These are phyloP conservation scores for Drosophila maculinotata DNA, from an alignment of 2,888 invertebrate genomes.

Conservation along the genomic window DNA sequence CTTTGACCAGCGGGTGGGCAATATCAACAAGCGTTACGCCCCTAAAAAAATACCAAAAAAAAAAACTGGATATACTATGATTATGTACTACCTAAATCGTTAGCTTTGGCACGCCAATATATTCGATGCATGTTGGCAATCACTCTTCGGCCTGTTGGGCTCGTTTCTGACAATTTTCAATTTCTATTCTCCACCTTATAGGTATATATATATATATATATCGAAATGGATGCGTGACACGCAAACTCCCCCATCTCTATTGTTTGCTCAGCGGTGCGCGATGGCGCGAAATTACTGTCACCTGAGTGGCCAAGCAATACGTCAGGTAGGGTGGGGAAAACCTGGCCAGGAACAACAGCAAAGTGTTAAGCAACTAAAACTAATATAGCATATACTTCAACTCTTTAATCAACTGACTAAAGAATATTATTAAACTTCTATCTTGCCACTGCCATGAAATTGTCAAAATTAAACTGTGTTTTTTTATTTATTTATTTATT, in stretches of 20 bases:
- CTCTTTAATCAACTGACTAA: constrained; percentile 6
- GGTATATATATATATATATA: constrained; percentile 1
- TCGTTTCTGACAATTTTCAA: constrained; percentile 64
- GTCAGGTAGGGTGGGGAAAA: constrained; percentile 9
- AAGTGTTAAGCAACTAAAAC: constrained; percentile 3
- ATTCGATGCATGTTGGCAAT: constrained; percentile 75
- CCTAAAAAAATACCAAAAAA: not conserved
- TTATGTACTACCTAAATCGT: constrained; percentile 58
- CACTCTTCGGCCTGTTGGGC: constrained; percentile 61
- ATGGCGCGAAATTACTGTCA: constrained; percentile 68
- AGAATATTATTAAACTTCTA: constrained; percentile 5
- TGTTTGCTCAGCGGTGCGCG: constrained; percentile 14
- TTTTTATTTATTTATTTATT: not conserved
- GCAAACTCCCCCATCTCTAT: constrained; percentile 42
- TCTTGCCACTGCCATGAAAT: not conserved
- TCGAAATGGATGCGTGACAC: constrained; percentile 62
- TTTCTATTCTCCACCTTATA: constrained; percentile 28
- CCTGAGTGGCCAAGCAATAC: constrained; percentile 47
- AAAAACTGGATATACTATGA: constrained; percentile 16
- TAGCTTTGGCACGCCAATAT: constrained; percentile 66
- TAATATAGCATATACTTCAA: constrained; percentile 12
- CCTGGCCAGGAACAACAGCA: too few relatives aligned
- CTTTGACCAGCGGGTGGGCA: constrained; percentile 26
- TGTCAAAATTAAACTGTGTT: not conserved
- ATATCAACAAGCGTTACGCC: constrained; percentile 57